Percentiles rank a stretch among this genome's conserved stretches.
Conservation (phyloP, 2,888 invertebrate species). For the Drosophila rubida region DNA sequence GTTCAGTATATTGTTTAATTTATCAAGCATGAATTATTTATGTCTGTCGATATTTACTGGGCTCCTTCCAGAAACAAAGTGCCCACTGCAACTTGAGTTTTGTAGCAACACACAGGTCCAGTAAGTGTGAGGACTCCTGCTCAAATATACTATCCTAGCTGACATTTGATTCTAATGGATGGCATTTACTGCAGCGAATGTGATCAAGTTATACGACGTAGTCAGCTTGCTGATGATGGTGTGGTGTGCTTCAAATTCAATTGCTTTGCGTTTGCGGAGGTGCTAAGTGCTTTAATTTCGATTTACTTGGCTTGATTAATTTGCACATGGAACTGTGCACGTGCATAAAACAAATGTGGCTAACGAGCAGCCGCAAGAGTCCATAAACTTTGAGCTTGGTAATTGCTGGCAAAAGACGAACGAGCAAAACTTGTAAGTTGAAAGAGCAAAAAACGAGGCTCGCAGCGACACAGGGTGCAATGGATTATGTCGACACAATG, state of each 20-base stretch:
- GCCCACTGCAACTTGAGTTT: conserved; percentile 44
- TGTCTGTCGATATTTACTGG: conserved; percentile 50
- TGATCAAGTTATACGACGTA: conserved; percentile 9
- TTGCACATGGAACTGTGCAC: conserved; percentile 42
- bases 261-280: conserved; percentile 60
- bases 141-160: conserved; percentile 58
- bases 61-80: conserved; percentile 35
- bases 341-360: conserved; percentile 58
- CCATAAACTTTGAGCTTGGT: conserved; percentile 54
- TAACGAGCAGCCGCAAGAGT: conserved; percentile 63
- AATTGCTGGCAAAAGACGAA: conserved; percentile 63
- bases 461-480: conserved; percentile 24
- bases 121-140: conserved; percentile 20
- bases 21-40: conserved; percentile 81
- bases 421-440: conserved; percentile 52
- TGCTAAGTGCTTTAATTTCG: conserved; percentile 69
- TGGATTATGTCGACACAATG: conserved; percentile 66
- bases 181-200: conserved; percentile 15
- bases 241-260: conserved; percentile 54
- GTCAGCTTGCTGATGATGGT: no score
- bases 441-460: conserved; percentile 45
- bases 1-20: conserved; percentile 78
- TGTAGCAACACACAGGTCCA: conserved; percentile 23
- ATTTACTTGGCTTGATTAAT: conserved; percentile 62
- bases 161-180: conserved; percentile 59